Conservation (phyloP, 2,113 vertebrate species). For the Heterocephalus glaber region DNA sequence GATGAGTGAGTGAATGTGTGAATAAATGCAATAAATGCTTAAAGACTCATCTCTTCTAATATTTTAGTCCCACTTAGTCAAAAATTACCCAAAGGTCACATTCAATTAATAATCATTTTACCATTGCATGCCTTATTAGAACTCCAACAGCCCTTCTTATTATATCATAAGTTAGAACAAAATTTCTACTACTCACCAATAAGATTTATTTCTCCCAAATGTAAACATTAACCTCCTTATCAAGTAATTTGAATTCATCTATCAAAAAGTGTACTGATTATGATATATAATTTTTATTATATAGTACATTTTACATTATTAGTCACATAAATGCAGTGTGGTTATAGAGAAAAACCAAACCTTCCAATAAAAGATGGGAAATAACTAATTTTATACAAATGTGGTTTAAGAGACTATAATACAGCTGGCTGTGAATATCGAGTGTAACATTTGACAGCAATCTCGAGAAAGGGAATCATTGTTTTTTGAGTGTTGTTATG, state of each 20-base stretch:
- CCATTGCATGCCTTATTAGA: slow-evolving; percentile 61
- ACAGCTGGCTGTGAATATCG: not conserved
- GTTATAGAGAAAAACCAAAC: slow-evolving; percentile 27
- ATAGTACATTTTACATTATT: slow-evolving; percentile 25
- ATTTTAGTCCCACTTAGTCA: slow-evolving; percentile 41
- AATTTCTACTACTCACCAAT: slow-evolving; percentile 50
- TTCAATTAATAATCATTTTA: slow-evolving; percentile 67
- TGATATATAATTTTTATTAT: slow-evolving; percentile 30
- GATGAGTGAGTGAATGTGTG: slow-evolving; percentile 27
- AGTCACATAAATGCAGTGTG: slow-evolving; percentile 53
- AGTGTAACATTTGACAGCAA: slow-evolving; percentile 34
- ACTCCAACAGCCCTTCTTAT: slow-evolving; percentile 52
- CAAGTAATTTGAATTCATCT: slow-evolving; percentile 43
- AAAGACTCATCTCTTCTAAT: slow-evolving; percentile 47
- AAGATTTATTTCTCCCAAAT: slow-evolving; percentile 53
- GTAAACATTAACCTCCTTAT: slow-evolving; percentile 32
- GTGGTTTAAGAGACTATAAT: not conserved
- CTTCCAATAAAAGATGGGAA: slow-evolving; percentile 31
- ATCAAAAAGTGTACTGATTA: slow-evolving; percentile 7
- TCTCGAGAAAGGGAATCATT: not conserved
- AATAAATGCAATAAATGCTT: slow-evolving; percentile 35
- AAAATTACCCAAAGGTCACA: slow-evolving; percentile 62
- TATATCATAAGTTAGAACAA: slow-evolving; percentile 57
- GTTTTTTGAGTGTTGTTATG: slow-evolving; percentile 8
- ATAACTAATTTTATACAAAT: slow-evolving; percentile 38